A percentile compares a stretch with the other conserved stretches of the same genome.
Evolutionary conservation across 2,113 vertebrate genomes (phyloP).

Genomic region (Ibidorhyncha struthersii): DNA sequence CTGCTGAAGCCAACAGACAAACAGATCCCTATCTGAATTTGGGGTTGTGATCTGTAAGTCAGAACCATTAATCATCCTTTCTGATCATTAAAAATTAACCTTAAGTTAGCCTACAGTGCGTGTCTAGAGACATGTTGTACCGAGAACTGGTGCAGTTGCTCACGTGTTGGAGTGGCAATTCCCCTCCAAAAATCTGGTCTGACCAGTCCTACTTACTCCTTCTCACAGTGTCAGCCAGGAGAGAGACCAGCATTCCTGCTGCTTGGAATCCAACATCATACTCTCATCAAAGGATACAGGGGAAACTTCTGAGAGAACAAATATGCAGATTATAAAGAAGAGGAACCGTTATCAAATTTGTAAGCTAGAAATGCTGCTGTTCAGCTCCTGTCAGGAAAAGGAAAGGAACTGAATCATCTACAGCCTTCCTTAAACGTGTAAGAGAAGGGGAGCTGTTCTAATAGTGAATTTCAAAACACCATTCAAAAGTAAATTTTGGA

Average conservation of each 20-base stretch:
- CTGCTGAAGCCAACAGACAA: background rate
- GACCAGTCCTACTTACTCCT: background rate
- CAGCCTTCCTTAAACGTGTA: background rate
- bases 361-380: background rate
- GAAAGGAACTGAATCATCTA: background rate
- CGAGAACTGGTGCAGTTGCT: background rate
- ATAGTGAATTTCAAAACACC: background rate
- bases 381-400: background rate
- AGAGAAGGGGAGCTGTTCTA: background rate
- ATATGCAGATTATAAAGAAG: background rate
- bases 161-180: background rate
- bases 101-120: background rate
- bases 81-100: background rate
- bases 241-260: background rate
- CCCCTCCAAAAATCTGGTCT: conserved; percentile 27
- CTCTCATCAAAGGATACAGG: background rate
- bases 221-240: background rate
- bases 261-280: background rate
- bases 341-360: background rate
- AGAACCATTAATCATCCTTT: background rate
- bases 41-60: background rate
- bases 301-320: background rate
- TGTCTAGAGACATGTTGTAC: background rate
- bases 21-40: background rate
- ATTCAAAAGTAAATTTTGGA: conserved; percentile 2